Evolutionary conservation across 2,888 invertebrate species (phyloP), one percentile per base, ranked within the genome.

Genomic region (Cephus rjabovi): DNA sequence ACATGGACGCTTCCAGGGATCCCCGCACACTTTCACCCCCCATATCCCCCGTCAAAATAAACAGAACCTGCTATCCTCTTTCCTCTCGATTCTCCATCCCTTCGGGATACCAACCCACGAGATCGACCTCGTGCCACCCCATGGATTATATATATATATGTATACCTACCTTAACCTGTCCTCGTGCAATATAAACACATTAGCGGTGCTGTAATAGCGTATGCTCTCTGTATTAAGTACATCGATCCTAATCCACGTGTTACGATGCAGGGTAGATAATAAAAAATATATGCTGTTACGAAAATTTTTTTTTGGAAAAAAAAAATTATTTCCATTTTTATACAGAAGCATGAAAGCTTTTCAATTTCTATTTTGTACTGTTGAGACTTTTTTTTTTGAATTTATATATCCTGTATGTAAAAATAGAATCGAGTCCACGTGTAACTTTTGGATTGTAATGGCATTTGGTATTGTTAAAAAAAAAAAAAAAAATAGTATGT

Each of bases 41-140:
- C 4, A 4, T 12, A 76, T 0, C 77, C 73, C 78, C 79, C 81
- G 79, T 81, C 82, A 81, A 81, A 82, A 81, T 79, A 83, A 83
- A 80, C 83, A 80, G 79, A 81, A 71, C 71, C 9, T 23, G 56
- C 56, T 23, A 9, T 56, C 23, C 56, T 56, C 56, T 69, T 74
- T 74, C 37, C 77, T 35, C 77, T 77, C 77, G 69, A 71, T 30
- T 70, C 69, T 75, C 75, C 75, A 74, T 69, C 40, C 56, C 75
- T 71, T 71, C 33, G 71, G 31, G 12, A 56, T 56, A 56, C 40
- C 40, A 56, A 56, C 6, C 40, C 40, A 56, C 40, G 40, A 23
- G 56, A 23, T 23, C 23, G 56, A 56, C 56, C 23, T 56, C 23
- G 56, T 56, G 23, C 56, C 23, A 23, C 23, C 56, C 56, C 68